Conservation (phyloP, 2,888 invertebrate genomes). For the Coleophora deauratella region DNA sequence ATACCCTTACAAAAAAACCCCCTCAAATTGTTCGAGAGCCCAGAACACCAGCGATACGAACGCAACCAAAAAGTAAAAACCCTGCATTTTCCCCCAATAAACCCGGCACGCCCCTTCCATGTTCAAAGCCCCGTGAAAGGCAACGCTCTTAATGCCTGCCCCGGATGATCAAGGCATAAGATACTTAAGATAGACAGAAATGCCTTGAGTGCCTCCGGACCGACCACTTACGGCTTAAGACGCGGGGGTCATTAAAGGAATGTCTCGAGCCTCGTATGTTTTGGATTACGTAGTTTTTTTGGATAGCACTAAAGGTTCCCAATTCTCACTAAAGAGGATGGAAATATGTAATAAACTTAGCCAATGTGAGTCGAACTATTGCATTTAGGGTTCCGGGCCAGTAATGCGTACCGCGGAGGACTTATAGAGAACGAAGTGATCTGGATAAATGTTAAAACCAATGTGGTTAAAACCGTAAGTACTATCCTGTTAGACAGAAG, state of each 20-base stretch:
- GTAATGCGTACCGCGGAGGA: too few species aligned
- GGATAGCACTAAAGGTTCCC: neutral
- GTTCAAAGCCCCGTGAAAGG: constrained; percentile 31
- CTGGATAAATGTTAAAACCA: too few species aligned
- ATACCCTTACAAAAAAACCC: too few species aligned
- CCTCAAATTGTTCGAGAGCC: too few species aligned
- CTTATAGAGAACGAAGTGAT: too few species aligned
- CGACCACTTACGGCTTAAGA: constrained; percentile 18
- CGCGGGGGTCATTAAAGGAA: constrained; percentile 28
- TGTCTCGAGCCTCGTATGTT: neutral
- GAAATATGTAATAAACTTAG: too few species aligned
- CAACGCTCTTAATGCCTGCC: constrained; percentile 28
- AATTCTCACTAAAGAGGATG: too few species aligned
- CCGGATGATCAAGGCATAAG: constrained; percentile 13
- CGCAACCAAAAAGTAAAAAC: constrained; percentile 8
- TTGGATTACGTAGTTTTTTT: neutral
- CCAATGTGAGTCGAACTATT: too few species aligned
- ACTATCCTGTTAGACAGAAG: too few species aligned
- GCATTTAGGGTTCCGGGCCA: too few species aligned
- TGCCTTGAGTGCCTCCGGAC: constrained; percentile 8
- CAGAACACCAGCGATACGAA: neutral
- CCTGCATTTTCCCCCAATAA: constrained; percentile 21
- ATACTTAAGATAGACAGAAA: constrained; percentile 6
- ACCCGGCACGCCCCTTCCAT: constrained; percentile 33
- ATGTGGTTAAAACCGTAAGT: too few species aligned